Base-by-base conservation (phyloP, 1,140 invertebrate genomes). In the Drosophila murphyi region DNA sequence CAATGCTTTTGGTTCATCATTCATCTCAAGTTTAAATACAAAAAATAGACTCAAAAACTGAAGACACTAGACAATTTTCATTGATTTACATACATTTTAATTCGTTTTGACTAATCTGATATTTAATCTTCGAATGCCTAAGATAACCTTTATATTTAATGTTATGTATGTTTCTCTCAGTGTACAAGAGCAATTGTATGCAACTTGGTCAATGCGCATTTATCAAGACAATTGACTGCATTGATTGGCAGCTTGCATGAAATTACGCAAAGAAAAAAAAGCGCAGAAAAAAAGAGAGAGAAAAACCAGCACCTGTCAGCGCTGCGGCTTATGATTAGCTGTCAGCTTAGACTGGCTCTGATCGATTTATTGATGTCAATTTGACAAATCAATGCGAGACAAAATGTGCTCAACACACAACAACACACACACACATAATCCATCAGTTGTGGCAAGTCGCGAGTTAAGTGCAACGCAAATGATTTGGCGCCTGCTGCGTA, bases 281-380 rank as follows among this genome's bases (percentile, higher is more conserved):
- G 8, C 4, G 32, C 0, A 2, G 6, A 6, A 37, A 4, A 10
- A 8, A 29, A 34, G 28, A 0, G 6, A 39, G 1, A 62, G 10
- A 43, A 63, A 37, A 39, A 37, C 6, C 37, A 32, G 55, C 82
- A 87, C 78, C 82, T 87, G 85, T 88, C 85, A 88, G 59, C 85
- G 80, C 63, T 60, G 52, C 48, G 37, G 76, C 74, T 89, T 89
- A 78, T 88, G 85, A 88, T 89, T 88, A 88, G 73, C 80, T 89
- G 85, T 88, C 85, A 85, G 60, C 61, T 80, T 80, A 54, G 72
- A 74, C 85, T 89, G 80, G 77, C 76, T 80, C 63, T 89, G 85
- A 88, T 88, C 77, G 85, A 88, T 88, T 88, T 88, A 88, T 88
- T 89, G 85, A 85, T 85, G 85, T 88, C 85, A 85, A 88, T 88